Base-by-base conservation (phyloP, 2,888 invertebrate genomes). In the Dynastes tityus region DNA sequence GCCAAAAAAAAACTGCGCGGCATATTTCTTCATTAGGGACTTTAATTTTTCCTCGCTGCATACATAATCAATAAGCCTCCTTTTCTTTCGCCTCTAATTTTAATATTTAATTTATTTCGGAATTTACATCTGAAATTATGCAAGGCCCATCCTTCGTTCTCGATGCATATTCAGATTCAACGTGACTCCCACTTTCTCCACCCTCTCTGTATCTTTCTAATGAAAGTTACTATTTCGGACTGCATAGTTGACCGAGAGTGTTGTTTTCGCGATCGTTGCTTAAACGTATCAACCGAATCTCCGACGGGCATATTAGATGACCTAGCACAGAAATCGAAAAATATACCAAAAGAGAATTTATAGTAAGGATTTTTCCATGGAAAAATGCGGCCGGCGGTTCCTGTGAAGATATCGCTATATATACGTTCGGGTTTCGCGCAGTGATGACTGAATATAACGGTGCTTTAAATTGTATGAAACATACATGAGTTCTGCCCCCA, bases 391-490 rank as follows among this genome's bases (percentile, higher is more conserved):
- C 29, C 78, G 53, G 29, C 55, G 53, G 27, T 49, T 53, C 40
- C 65, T 49, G 53, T 75, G 53, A 65, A 45, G 83, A 84, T 82
- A 81, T 82, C 83, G 82, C 79, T 82, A 51, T 61, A 74, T 55
- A 55, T 71, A 74, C 13, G 45, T 45, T 22, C 73, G 73, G 45
- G 16, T 37, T 61, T 40, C 49, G 63, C 61, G 49, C 73, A 27
- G 73, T 74, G 73, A 74, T 74, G 73, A 77, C 77, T 79, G 79
- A 79, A 79, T 79, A 79, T 79, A 79, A 77, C 79, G 77, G 77
- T 88, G 89, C 89, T 90, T 90, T 90, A 90, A 90, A 90, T 90
- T 90, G 89, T 90, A 90, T 90, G 90, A 90, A 90, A 90, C 90
- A 90, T 90, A 90, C 90, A 90, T 90, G 90, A 90, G 90, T 87